Conservation (phyloP, 2,888 invertebrate genomes). For the Hirtodrosophila confusa region DNA sequence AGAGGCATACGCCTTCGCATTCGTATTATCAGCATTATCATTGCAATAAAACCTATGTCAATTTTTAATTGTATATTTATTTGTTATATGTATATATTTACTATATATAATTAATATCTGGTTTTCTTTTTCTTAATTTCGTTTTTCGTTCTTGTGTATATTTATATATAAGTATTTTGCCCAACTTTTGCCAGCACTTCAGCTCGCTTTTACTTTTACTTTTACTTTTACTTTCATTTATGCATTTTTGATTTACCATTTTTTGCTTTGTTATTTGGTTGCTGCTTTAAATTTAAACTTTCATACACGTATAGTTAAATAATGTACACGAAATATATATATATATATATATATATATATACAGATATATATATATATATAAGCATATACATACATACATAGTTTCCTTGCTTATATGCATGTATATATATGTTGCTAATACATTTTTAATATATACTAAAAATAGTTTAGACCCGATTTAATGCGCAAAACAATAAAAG, state of each 20-base stretch:
- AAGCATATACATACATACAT: constrained; percentile 24
- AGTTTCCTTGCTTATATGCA: constrained; percentile 27
- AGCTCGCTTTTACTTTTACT: constrained; percentile 21
- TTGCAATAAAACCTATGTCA: constrained; percentile 75
- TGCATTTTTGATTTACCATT: constrained; percentile 43
- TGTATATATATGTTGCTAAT: constrained; percentile 39
- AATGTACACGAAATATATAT: constrained; percentile 73
- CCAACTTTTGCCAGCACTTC: constrained; percentile 26
- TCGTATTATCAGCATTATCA: constrained; percentile 62
- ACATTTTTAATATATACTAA: constrained; percentile 60
- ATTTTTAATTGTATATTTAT: constrained; percentile 71
- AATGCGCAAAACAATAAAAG: constrained; percentile 41
- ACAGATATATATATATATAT: constrained; percentile 42
- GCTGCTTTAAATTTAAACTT: constrained; percentile 71
- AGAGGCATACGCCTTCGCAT: constrained; percentile 42
- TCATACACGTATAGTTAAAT: constrained; percentile 79
- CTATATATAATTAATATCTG: constrained; percentile 61
- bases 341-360: constrained; percentile 39
- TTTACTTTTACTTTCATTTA: constrained; percentile 15
- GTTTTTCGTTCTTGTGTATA: constrained; percentile 53
- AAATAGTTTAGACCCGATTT: constrained; percentile 71
- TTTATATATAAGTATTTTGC: constrained; percentile 57
- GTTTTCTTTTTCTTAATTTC: constrained; percentile 15
- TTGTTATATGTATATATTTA: constrained; percentile 71
- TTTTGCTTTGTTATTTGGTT: constrained; percentile 38